Conservation (phyloP, 2,797 vertebrate species). For the Cyclopterus lumpus region DNA sequence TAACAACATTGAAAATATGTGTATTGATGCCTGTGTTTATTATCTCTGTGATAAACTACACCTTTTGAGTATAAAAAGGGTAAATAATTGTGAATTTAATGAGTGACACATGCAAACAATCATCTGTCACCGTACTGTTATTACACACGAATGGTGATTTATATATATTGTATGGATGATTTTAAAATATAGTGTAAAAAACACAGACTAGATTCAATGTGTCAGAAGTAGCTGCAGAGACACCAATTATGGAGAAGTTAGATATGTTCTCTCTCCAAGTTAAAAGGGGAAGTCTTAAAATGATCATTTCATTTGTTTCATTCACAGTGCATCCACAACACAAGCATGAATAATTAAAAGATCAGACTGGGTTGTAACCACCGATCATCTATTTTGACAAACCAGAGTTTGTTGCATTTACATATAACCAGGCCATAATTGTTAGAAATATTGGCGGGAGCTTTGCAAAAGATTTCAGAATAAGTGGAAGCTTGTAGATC, state of each 20-base stretch:
- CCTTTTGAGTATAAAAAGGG: background rate
- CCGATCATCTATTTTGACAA: slow-evolving; percentile 8
- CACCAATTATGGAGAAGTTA: slow-evolving; percentile 18
- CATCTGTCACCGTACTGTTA: background rate
- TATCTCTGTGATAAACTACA: background rate
- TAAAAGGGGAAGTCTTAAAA: slow-evolving; percentile 6
- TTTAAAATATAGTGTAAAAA: background rate
- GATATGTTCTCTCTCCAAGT: slow-evolving; percentile 13
- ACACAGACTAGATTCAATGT: background rate
- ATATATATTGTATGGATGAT: slow-evolving; percentile 10
- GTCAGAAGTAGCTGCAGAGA: slow-evolving; percentile 18
- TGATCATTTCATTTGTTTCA: background rate
- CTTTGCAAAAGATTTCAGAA: slow-evolving; percentile 21
- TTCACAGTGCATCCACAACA: background rate
- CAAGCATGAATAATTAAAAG: background rate
- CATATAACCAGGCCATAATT: background rate
- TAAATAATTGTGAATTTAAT: background rate
- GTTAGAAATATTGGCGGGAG: slow-evolving; percentile 22
- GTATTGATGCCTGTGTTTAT: background rate
- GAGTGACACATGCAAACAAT: background rate
- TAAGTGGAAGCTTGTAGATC: slow-evolving; percentile 3
- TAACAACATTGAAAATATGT: background rate
- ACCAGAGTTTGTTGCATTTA: background rate
- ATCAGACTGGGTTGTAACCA: background rate
- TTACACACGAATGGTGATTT: background rate